These are phyloP conservation scores for Nysson spinosus DNA, from an alignment of 2,888 invertebrate genomes.

Conservation along the genomic window DNA sequence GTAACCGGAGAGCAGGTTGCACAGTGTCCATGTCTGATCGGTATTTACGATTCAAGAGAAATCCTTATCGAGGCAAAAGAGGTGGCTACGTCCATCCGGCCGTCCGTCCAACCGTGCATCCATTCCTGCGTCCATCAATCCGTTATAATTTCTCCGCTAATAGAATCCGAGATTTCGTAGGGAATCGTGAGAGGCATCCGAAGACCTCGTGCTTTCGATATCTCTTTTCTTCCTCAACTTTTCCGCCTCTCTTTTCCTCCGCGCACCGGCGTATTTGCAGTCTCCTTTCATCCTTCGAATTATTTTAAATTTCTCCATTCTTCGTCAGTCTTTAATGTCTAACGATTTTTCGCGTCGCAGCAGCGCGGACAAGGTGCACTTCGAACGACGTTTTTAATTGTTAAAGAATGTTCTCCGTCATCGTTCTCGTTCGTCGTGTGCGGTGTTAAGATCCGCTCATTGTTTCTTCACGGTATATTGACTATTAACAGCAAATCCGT, in stretches of 20 bases:
- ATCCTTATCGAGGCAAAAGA: conserved; percentile 57
- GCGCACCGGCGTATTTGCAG: conserved; percentile 23
- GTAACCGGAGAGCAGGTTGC: conserved; percentile 8
- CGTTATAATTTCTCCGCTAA: conserved; percentile 77
- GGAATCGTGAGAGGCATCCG: conserved; percentile 71
- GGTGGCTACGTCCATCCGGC: conserved; percentile 49
- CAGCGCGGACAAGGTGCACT: too few species aligned
- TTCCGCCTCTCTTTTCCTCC: conserved; percentile 32
- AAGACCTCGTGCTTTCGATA: too few species aligned
- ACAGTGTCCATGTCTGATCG: conserved; percentile 33
- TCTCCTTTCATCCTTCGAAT: conserved; percentile 12
- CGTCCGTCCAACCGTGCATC: conserved; percentile 54
- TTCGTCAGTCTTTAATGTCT: conserved; percentile 1
- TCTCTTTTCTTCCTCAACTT: conserved; percentile 15
- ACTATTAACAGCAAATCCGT: conserved; percentile 67
- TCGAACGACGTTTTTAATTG: too few species aligned
- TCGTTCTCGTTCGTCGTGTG: conserved; percentile 45
- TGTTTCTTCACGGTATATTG: conserved; percentile 65
- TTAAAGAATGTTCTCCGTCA: neutral
- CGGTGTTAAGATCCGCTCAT: conserved; percentile 60
- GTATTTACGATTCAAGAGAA: conserved; percentile 73
- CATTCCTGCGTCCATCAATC: conserved; percentile 68
- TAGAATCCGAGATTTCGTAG: conserved; percentile 77
- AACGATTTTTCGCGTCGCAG: too few species aligned
- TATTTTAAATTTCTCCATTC: conserved; percentile 24